Evolutionary conservation across 2,797 vertebrate species (phyloP).

Genomic region (Thunnus albacares): DNA sequence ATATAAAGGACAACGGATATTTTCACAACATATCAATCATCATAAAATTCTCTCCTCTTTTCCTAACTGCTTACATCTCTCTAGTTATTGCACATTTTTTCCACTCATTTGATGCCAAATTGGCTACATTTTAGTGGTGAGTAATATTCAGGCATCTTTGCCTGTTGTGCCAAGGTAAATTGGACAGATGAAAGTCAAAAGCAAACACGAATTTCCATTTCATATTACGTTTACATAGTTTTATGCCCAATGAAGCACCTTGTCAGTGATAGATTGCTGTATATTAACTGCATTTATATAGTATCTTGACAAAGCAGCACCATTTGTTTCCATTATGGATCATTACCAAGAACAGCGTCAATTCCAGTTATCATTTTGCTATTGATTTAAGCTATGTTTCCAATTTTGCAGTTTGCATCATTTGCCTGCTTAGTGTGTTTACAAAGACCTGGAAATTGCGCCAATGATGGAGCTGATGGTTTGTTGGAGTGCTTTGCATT

Average conservation of each 20-base stretch:
- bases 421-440: not conserved
- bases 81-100: conserved; percentile 41
- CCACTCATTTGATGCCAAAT: conserved; percentile 47
- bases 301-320: conserved; percentile 16
- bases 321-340: conserved; percentile 23
- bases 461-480: not conserved
- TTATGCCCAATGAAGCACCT: conserved; percentile 33
- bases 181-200: conserved; percentile 55
- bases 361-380: conserved; percentile 15
- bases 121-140: conserved; percentile 54
- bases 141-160: conserved; percentile 50
- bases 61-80: conserved; percentile 11
- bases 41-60: conserved; percentile 3
- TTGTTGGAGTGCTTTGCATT: not conserved
- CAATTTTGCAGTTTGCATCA: not conserved
- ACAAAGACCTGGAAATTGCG: not conserved
- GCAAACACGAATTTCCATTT: conserved; percentile 63
- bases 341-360: conserved; percentile 10
- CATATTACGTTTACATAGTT: conserved; percentile 46
- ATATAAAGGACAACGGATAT: conserved; percentile 20
- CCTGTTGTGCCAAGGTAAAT: conserved; percentile 56
- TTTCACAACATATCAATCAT: conserved; percentile 30
- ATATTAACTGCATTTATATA: conserved; percentile 34
- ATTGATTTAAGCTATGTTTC: conserved; percentile 18
- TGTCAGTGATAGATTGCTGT: conserved; percentile 39